A percentile compares a stretch with the other conserved stretches of the same genome.
These are phyloP conservation scores for Ctenosaura bakeri DNA, from an alignment of 2,797 vertebrate species.

Conservation along the genomic window DNA sequence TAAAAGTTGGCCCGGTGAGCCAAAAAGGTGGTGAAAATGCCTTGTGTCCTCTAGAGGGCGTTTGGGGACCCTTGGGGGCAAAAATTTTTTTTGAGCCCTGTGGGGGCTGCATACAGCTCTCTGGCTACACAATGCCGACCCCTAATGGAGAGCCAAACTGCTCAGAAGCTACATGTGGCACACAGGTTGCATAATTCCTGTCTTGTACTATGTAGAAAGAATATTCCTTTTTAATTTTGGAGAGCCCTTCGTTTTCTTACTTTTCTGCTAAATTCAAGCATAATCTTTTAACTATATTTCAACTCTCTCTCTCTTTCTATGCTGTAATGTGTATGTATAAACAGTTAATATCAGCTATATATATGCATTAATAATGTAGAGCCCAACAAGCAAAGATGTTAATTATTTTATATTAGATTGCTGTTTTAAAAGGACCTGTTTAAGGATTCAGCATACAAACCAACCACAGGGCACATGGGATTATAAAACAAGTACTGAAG, in stretches of 20 bases:
- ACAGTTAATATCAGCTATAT: not conserved
- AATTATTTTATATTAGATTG: slow-evolving; percentile 48
- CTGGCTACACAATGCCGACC: no score
- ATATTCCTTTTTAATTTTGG: not conserved
- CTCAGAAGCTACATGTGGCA: no score
- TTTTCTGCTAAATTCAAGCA: not conserved
- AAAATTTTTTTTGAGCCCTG: no score
- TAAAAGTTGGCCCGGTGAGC: no score
- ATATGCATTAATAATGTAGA: slow-evolving; percentile 26
- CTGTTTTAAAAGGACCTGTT: slow-evolving; percentile 48
- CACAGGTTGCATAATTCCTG: no score
- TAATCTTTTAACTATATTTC: not conserved
- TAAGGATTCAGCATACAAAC: slow-evolving; percentile 36
- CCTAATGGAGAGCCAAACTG: no score
- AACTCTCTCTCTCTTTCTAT: not conserved
- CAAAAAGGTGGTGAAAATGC: no score
- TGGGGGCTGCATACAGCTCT: no score
- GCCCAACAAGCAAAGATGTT: slow-evolving; percentile 25
- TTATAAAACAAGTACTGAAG: slow-evolving; percentile 36
- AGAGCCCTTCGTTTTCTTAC: not conserved
- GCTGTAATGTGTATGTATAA: not conserved
- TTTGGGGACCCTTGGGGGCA: no score
- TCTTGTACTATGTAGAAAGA: no score
- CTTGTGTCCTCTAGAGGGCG: no score
- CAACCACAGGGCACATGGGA: slow-evolving; percentile 31